Base-by-base conservation (phyloP, 2,113 vertebrate genomes). In the Willisornis vidua region DNA sequence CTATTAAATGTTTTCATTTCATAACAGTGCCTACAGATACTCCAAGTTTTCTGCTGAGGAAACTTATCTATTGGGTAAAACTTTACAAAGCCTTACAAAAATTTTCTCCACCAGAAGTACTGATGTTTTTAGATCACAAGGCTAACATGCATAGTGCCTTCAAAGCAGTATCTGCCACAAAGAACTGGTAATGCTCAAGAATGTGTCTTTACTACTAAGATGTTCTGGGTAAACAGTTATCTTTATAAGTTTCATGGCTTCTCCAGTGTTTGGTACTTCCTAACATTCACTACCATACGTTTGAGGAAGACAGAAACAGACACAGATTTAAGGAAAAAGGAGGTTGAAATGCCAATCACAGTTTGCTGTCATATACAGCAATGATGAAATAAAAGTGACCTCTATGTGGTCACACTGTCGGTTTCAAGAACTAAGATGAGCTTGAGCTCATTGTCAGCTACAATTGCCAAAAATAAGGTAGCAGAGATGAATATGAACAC, bases 401-500 rank as follows among this genome's bases (percentile, higher is more conserved):
- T 85, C 88, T 76, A 77, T 2, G 10, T 54, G 33, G 75, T 15
- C 73, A 67, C 33, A 66, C 18, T 92, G 35, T 62, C 0, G 0
- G 24, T 68, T 96, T 93, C 55, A 84, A 95, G 55, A 80, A 86
- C 26, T 77, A 63, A 59, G 55, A 96, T 55, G 67, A 90, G 46
- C n/a, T 55, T 83, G 68, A 83, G 85, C 72, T 84, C 68, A 80
- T 41, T 74, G 75, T 80, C 88, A 88, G 65, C n/a, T 74, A 63
- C 5, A 13, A 71, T 49, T 85, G 75, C 62, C 82, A 95, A 95
- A 97, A 90, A 86, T 54, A 80, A 93, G n/a, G 67, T 37, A 88
- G 79, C 41, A 83, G 45, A 91, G 63, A 86, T 33, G 58, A 93
- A 62, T 66, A 66, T 77, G 72, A 80, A 54, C 48, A 68, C 81